Base-by-base conservation (phyloP, 2,888 invertebrate genomes). In the Meteorus colon region DNA sequence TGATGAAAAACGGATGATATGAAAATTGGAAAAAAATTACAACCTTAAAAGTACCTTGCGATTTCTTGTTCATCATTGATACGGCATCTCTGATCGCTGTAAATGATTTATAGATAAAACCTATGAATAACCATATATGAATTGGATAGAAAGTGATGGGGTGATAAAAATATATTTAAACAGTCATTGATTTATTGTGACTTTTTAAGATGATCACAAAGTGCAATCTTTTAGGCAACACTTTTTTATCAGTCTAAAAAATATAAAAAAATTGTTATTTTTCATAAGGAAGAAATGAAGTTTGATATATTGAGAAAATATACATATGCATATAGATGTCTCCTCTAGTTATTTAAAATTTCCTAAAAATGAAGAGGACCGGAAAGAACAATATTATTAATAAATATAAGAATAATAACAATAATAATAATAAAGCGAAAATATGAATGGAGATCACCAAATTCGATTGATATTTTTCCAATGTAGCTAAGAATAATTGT, bases 141-240 rank as follows among this genome's bases (percentile, higher is more conserved):
- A 67, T 72, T 62, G 34, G 55, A 27, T 51, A 68, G 48, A 76
- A 34, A 34, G 6, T 37, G 24, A 67, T 59, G 34, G 16, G 59
- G 60, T 24, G 16, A 41, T 14, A 67, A 72, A 62, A 51, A 66
- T 59, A 55, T 63, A 75, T 69, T 67, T 67, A 74, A 69, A 75
- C 34, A 67, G 72, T 76, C 72, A 73, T 67, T 45, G 76, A 78
- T 76, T 79, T 84, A 84, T 83, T 84, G 85, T 85, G 83, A 86
- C 86, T 87, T 87, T 87, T 85, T 88, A 87, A 86, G 83, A 88
- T 86, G 85, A 88, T 88, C 89, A 89, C 89, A 86, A 89, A 89
- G 89, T 89, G 89, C 89, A 89, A 89, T 89, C 89, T 88, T 86
- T 87, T 79, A 88, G 89, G 87, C 86, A 86, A 87, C 73, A 68